Conservation (phyloP, 2,888 invertebrate genomes). For the Hecatera dysodea region DNA sequence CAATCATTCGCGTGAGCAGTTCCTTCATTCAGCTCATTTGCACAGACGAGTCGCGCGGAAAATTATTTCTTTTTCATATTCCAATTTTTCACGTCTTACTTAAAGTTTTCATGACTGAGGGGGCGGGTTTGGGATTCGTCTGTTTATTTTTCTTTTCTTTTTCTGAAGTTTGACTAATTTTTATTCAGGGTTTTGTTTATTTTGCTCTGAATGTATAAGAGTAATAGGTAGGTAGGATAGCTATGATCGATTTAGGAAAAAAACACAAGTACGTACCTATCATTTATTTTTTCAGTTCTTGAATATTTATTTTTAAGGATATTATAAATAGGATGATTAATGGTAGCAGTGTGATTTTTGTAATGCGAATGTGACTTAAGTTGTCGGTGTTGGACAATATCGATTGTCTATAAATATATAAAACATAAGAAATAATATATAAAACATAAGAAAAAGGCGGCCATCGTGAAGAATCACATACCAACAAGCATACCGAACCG, state of each 20-base stretch:
- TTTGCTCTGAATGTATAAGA: slow-evolving; percentile 31
- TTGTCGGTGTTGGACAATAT: no score
- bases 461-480: neutral
- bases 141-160: slow-evolving; percentile 81
- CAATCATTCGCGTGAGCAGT: slow-evolving; percentile 89
- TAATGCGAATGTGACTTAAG: no score
- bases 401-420: neutral
- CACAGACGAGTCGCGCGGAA: slow-evolving; percentile 90
- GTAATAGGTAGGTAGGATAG: no score
- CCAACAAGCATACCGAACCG: slow-evolving; percentile 19
- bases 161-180: slow-evolving; percentile 66
- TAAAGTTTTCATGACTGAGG: slow-evolving; percentile 85
- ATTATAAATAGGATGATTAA: neutral
- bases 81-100: slow-evolving; percentile 90
- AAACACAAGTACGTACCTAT: neutral
- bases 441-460: neutral
- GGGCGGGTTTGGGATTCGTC: slow-evolving; percentile 76
- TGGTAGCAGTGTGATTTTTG: no score
- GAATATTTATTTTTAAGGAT: neutral
- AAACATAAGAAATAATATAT: no score
- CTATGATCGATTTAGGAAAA: neutral
- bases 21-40: slow-evolving; percentile 90
- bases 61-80: slow-evolving; percentile 91
- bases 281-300: neutral
- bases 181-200: slow-evolving; percentile 60